phyloP scores from a whole-genome alignment of 1,140 invertebrate genomes.

The Lineus longissimus region DNA sequence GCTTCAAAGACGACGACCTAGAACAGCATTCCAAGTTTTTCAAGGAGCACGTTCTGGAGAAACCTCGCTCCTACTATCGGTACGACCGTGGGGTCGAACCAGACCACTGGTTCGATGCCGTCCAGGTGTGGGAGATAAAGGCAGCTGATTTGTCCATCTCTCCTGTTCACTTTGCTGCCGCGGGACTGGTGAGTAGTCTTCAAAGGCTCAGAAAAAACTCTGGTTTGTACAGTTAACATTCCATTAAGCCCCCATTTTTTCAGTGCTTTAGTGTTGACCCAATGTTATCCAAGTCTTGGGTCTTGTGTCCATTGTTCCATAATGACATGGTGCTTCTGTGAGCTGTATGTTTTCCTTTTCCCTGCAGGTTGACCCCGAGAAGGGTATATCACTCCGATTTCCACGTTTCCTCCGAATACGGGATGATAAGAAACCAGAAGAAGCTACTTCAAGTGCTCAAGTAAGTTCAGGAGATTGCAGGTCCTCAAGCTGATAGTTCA shows the following conservation, averaged over 20 bases:
- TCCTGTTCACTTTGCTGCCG: constrained; percentile 85
- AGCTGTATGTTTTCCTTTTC: constrained; percentile 1
- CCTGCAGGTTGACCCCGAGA: constrained; percentile 75
- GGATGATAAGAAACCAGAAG: constrained; percentile 89
- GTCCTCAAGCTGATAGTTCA: too few relatives aligned
- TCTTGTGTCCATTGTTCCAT: too few relatives aligned
- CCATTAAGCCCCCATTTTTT: too few relatives aligned
- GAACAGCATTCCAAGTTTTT: constrained; percentile 71
- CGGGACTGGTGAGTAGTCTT: constrained; percentile 70
- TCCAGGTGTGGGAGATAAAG: constrained; percentile 96
- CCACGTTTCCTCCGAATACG: constrained; percentile 88
- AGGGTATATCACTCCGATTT: constrained; percentile 94
- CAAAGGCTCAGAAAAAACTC: neutral
- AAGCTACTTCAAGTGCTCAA: constrained; percentile 88
- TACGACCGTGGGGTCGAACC: constrained; percentile 71
- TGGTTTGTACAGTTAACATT: too few relatives aligned
- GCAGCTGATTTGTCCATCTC: constrained; percentile 97
- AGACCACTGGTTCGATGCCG: constrained; percentile 93
- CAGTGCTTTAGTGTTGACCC: too few relatives aligned
- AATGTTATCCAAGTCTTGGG: too few relatives aligned
- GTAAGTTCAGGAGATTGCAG: constrained; percentile 57
- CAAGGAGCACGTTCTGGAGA: constrained; percentile 69
- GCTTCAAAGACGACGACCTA: constrained; percentile 91
- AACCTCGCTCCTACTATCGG: constrained; percentile 80
- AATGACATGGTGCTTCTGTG: too few relatives aligned